These are phyloP conservation scores for Zygothrica quintamaculata DNA, from an alignment of 2,888 invertebrate species.

Conservation along the genomic window DNA sequence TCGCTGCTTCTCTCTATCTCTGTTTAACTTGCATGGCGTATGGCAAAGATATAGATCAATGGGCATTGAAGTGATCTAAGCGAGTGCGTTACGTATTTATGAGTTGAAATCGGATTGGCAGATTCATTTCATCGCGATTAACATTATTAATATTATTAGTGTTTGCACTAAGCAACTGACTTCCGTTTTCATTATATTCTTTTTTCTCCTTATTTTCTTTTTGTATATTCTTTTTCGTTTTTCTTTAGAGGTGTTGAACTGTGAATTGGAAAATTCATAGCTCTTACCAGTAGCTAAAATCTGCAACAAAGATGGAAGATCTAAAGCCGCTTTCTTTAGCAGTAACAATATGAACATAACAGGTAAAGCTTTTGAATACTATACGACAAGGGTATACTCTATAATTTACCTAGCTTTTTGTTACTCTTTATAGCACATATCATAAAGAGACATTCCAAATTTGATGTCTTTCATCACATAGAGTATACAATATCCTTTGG, in stretches of 20 bases:
- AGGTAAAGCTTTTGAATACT: too few relatives aligned
- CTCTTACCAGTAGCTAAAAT: conserved; percentile 15
- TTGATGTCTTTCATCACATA: too few relatives aligned
- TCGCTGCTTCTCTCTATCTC: conserved; percentile 10
- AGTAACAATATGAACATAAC: too few relatives aligned
- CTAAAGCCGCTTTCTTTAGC: conserved; percentile 32
- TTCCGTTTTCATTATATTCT: conserved; percentile 20
- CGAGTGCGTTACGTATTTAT: conserved; percentile 61
- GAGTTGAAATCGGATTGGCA: conserved; percentile 70
- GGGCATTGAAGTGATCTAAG: conserved; percentile 16
- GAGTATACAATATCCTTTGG: too few relatives aligned
- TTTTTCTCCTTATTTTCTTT: neutral
- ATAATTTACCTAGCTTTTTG: too few relatives aligned
- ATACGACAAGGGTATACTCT: too few relatives aligned
- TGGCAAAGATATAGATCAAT: conserved; percentile 39
- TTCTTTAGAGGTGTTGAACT: conserved; percentile 52
- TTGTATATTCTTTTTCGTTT: neutral
- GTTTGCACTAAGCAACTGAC: conserved; percentile 51
- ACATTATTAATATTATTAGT: conserved; percentile 78
- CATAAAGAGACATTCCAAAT: too few relatives aligned
- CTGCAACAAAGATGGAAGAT: conserved; percentile 14
- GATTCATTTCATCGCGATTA: conserved; percentile 61
- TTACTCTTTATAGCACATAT: too few relatives aligned
- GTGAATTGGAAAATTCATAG: conserved; percentile 57
- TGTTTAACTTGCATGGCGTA: conserved; percentile 18